Evolutionary conservation across 1,140 invertebrate species (phyloP).

Genomic region (Leptinotarsa defecta): DNA sequence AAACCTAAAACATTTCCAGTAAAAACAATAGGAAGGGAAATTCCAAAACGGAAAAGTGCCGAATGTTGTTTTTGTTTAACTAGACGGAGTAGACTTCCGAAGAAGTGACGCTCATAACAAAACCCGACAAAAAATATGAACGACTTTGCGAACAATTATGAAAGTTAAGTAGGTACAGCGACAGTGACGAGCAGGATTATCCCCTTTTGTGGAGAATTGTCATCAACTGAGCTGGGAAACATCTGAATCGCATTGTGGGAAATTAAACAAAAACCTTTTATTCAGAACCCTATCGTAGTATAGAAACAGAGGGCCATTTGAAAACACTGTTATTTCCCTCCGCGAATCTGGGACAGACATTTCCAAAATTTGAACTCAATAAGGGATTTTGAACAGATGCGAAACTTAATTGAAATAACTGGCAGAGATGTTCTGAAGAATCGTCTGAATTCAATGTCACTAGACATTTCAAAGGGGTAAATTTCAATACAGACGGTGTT

Average conservation of each 20-base stretch:
- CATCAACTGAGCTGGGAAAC: background rate
- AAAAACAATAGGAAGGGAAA: background rate
- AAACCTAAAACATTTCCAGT: background rate
- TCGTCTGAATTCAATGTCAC: no score
- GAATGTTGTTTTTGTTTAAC: slow-evolving; percentile 7
- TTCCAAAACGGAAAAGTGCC: slow-evolving; percentile 2
- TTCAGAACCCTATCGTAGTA: background rate
- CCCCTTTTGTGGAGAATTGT: background rate
- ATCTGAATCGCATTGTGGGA: slow-evolving; percentile 1
- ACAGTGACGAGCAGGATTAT: background rate
- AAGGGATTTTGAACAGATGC: no score
- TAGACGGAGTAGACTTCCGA: background rate
- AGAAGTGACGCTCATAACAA: background rate
- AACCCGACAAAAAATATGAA: background rate
- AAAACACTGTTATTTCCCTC: background rate
- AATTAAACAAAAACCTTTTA: background rate
- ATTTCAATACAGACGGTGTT: no score
- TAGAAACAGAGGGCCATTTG: background rate
- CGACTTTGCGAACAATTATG: slow-evolving; percentile 8
- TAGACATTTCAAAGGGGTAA: no score
- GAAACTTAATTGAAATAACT: no score
- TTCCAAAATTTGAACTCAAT: no score
- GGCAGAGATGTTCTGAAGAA: no score
- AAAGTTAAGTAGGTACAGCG: slow-evolving; percentile 1
- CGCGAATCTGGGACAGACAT: no score